Evolutionary conservation across 2,888 invertebrate genomes (phyloP), one percentile per base, ranked within the genome.

Genomic region (Periphyllus acericola): DNA sequence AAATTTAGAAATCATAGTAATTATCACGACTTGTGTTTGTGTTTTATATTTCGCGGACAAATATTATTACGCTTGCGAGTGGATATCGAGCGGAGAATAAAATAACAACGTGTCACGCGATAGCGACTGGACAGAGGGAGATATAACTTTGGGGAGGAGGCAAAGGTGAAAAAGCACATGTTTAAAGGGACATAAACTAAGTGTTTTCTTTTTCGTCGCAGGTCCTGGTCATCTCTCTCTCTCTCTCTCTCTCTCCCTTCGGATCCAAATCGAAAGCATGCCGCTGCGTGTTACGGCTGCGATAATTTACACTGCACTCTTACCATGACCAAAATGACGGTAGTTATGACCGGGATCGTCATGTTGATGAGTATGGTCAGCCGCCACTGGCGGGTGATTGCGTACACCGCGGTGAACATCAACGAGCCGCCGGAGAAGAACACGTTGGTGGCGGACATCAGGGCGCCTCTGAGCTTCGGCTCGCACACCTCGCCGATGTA

Each of bases 401-500:
- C 66, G 32, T 60, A 81, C 1, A 81, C 66, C 19, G 32, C 9
- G 8, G 81, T 25, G 29, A 81, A 60, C 74, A 81, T 11, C 11
- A 81, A 25, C 14, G 40, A 60, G 25, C 87, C 87, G 60, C 29
- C 1, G 68, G 66, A 87, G 46, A n/a, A 87, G 81, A 87, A 87
- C 5, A 87, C 81, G 32, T 81, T 87, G 9, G 87, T 81, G 0
- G 81, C 87, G 0, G 74, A 81, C 79, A 74, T 87, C 11, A 87
- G 40, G 9, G 87, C 74, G 1, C 87, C 87, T 19, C 87, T 60
- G 1, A 87, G 17, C n/a, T 87, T 87, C 0, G 87, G 87, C n/a
- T 87, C 87, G 19, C 87, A 87, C 32, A 87, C 81, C 11, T 87
- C 87, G 19, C 87, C 80, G 3, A 87, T 25, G 60, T 87, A 87